These are phyloP conservation scores for Epizoanthus rinbou DNA, from an alignment of 92 coral and sea anemone genomes.

Conservation along the genomic window DNA sequence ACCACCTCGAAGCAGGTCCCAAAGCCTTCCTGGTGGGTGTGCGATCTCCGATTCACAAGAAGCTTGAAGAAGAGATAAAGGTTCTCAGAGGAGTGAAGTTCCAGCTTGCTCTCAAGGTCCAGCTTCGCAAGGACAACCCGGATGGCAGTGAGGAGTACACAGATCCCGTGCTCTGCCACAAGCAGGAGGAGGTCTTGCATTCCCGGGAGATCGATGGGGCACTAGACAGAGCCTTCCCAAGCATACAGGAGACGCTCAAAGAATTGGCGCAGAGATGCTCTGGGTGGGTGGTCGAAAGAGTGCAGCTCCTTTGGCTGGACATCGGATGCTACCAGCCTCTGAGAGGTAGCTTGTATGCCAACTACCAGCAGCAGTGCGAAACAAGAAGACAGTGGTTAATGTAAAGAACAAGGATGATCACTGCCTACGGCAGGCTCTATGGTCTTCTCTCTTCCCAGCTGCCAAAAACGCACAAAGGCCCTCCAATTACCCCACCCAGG, in stretches of 20 bases:
- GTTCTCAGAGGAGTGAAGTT: background rate
- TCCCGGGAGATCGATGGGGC: background rate
- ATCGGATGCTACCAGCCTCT: background rate
- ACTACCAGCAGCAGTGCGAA: background rate
- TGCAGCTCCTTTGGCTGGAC: background rate
- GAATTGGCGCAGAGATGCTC: background rate
- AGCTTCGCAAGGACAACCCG: background rate
- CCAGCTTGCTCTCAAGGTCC: background rate
- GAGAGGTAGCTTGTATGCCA: background rate
- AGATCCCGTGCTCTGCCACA: background rate
- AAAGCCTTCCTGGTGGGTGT: background rate
- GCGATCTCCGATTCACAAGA: background rate
- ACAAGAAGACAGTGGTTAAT: slow-evolving; percentile 5
- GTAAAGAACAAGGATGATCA: slow-evolving; percentile 10
- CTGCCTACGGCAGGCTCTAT: slow-evolving; percentile 12
- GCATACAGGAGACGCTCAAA: background rate
- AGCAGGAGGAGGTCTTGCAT: background rate
- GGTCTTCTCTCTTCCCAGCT: background rate
- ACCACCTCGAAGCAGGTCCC: background rate
- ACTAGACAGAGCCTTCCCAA: background rate
- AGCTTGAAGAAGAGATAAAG: background rate
- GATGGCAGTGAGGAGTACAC: background rate
- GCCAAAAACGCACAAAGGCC: background rate
- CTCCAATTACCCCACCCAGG: slow-evolving; percentile 1
- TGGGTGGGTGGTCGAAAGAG: background rate